Evolutionary conservation across 2,797 vertebrate genomes (phyloP), one percentile per base, ranked within the genome.

Genomic region (Neosilurus hyrtlii): DNA sequence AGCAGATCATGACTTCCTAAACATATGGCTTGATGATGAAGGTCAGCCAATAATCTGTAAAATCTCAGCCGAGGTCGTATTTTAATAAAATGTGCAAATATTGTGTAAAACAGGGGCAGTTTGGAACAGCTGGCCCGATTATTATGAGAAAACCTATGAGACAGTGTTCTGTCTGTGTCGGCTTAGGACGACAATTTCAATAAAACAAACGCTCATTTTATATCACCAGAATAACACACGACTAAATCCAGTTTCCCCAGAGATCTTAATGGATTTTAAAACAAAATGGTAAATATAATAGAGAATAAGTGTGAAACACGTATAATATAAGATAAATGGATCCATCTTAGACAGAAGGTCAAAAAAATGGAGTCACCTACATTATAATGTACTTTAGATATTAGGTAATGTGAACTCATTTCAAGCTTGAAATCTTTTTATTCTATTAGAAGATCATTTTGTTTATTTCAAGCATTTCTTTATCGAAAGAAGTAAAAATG

Each of bases 1-100:
- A 74, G 63, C 78, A 84, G 78, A 2, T 61, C 67, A n/a, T 18
- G 76, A 82, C 67, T 78, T 79, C 76, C 35, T 61, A 56, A 85
- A 73, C 70, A 76, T 86, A 81, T 82, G 79, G 62, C 30, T 79
- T 22, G 26, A 37, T 63, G 59, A 59, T 76, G 80, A 80, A 83
- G 85, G 74, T 83, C 81, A 82, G 56, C 57, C 66, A 71, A 80
- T 84, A 86, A 86, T 70, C 52, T 80, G 83, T 75, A 79, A 52
- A 37, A 76, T 73, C 84, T 79, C 65, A 71, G 74, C 37, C 54
- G 62, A 81, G 81, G 83, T 86, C 75, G 78, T 83, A 76, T 57
- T 80, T 51, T 82, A 85, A 85, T 85, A 82, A 85, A 81, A 75
- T 65, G 66, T 63, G 84, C 84, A 85, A 85, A 85, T 85, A 83